phyloP scores from a whole-genome alignment of 2,888 invertebrate genomes.

The Pegoplata infirma region DNA sequence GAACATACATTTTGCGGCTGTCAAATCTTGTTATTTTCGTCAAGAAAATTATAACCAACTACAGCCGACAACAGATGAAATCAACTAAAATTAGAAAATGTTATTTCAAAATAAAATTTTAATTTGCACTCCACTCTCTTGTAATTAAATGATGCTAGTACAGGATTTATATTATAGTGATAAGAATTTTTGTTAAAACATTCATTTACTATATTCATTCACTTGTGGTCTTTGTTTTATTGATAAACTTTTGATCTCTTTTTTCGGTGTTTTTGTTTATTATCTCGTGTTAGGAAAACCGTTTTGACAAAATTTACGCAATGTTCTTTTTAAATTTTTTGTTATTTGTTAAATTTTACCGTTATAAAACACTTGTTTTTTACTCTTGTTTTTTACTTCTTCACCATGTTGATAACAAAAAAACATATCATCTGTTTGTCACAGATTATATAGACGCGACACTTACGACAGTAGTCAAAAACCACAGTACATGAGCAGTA shows the following conservation, averaged over 20 bases:
- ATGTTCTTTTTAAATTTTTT: background rate
- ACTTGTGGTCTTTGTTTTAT: constrained; percentile 34
- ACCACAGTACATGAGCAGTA: too few relatives aligned
- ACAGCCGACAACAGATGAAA: background rate
- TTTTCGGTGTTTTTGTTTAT: background rate
- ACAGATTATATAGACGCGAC: too few relatives aligned
- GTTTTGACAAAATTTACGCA: too few relatives aligned
- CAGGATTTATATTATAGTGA: too few relatives aligned
- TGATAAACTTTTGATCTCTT: constrained; percentile 58
- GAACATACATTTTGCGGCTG: background rate
- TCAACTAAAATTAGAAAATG: background rate
- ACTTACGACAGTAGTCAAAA: too few relatives aligned
- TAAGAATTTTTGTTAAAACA: background rate
- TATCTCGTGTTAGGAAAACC: background rate
- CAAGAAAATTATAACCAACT: background rate
- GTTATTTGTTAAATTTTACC: background rate
- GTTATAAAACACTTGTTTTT: background rate
- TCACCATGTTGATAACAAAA: too few relatives aligned
- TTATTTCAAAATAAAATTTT: too few relatives aligned
- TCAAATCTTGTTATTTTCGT: background rate
- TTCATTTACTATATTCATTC: constrained; percentile 6
- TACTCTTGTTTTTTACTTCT: background rate
- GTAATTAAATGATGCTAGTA: too few relatives aligned
- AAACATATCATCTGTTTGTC: too few relatives aligned
- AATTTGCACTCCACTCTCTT: too few relatives aligned